phyloP scores from a whole-genome alignment of 2,113 vertebrate genomes.

The Pluvianellus socialis region DNA sequence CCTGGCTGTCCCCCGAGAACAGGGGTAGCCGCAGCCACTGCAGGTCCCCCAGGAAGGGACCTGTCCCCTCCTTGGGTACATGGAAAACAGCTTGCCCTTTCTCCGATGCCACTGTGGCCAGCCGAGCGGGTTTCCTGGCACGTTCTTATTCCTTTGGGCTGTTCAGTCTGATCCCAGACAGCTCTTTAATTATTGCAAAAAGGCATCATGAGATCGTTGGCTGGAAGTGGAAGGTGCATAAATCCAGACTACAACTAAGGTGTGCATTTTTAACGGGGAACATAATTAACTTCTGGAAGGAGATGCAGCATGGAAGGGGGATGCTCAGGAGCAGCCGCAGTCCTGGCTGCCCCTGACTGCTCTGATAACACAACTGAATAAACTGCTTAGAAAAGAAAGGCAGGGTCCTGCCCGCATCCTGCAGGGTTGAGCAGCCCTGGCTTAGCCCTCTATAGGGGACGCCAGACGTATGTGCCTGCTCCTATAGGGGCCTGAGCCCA shows the following conservation, averaged over 20 bases:
- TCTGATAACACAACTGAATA: background rate
- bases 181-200: background rate
- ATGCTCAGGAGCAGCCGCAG: background rate
- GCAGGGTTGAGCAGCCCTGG: no score
- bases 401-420: background rate
- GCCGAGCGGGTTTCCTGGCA: background rate
- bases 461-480: background rate
- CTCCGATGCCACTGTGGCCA: accelerated
- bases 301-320: background rate
- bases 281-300: background rate
- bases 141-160: no score
- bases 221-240: background rate
- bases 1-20: background rate
- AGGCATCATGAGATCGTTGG: background rate
- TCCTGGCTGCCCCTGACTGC: background rate
- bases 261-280: background rate
- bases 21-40: background rate
- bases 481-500: background rate
- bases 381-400: background rate
- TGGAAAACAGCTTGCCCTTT: background rate
- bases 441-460: background rate
- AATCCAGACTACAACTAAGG: no score
- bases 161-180: background rate
- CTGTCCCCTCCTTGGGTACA: background rate
- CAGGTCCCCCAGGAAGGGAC: no score